Percentiles rank a stretch among this genome's conserved stretches.
These are phyloP conservation scores for human DNA, from an alignment of 2,113 vertebrate genomes.

Conservation along the genomic window DNA sequence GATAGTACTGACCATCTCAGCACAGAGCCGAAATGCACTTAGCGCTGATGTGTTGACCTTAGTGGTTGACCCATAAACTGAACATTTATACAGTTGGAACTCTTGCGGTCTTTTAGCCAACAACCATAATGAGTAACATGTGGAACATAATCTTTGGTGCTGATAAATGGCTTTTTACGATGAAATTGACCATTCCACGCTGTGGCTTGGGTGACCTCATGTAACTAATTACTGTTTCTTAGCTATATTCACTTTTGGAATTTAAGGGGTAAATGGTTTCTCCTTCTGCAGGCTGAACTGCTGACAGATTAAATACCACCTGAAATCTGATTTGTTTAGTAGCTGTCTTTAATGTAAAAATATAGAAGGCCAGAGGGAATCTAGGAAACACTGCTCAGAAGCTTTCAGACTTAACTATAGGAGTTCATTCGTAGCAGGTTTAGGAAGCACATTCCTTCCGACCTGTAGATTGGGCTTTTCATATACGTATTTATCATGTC, in stretches of 20 bases:
- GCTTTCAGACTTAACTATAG: background rate
- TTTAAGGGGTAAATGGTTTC: background rate
- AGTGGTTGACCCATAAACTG: conserved; percentile 63
- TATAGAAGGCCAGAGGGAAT: background rate
- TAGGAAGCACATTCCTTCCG: background rate
- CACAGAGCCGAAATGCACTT: conserved; percentile 58
- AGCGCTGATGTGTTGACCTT: conserved; percentile 50
- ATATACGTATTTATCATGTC: background rate
- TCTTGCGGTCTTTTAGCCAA: conserved; percentile 58
- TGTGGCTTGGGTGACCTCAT: background rate
- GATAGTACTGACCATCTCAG: conserved; percentile 14
- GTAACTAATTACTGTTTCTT: background rate
- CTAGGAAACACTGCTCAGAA: background rate
- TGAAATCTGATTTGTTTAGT: background rate
- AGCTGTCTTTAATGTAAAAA: background rate
- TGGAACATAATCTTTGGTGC: background rate
- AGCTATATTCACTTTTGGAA: background rate
- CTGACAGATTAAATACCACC: background rate
- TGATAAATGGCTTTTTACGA: background rate
- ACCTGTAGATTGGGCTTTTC: background rate
- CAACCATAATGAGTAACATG: conserved; percentile 1
- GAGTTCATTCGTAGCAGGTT: background rate
- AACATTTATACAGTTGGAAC: conserved; percentile 29
- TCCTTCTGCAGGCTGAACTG: background rate
- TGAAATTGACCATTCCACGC: background rate